Conservation (phyloP, 2,888 invertebrate genomes). For the Leuctra nigra region DNA sequence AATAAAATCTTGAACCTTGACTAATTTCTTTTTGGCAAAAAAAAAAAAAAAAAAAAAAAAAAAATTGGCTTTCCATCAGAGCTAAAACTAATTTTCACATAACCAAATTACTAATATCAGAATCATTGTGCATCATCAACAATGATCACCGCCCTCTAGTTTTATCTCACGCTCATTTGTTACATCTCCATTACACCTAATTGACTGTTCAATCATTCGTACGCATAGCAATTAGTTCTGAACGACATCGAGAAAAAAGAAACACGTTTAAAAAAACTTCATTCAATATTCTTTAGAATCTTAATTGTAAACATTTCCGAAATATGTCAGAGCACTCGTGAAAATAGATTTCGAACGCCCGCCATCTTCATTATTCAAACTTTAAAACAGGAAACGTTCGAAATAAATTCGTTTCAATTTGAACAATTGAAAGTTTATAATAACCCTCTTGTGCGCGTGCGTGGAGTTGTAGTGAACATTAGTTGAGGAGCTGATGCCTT, state of each 20-base stretch:
- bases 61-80: no score
- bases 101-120: no score
- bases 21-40: no score
- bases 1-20: no score
- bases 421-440: background rate
- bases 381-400: conserved; percentile 12
- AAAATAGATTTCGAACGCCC: background rate
- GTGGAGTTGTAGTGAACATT: conserved; percentile 13
- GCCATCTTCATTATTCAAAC: conserved; percentile 18
- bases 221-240: background rate
- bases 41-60: no score
- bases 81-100: no score
- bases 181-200: background rate
- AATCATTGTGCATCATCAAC: no score
- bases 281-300: background rate
- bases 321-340: background rate
- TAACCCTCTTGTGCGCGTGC: conserved; percentile 4
- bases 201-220: background rate
- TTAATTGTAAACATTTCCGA: conserved; percentile 15
- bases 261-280: background rate
- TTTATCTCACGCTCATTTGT: no score
- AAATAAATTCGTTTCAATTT: conserved; percentile 13
- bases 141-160: no score
- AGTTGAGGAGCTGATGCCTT: conserved; percentile 6
- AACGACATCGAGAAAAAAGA: no score